Evolutionary conservation across 2,113 vertebrate genomes (phyloP).

Genomic region (Speoplatyrhinus poulsoni): DNA sequence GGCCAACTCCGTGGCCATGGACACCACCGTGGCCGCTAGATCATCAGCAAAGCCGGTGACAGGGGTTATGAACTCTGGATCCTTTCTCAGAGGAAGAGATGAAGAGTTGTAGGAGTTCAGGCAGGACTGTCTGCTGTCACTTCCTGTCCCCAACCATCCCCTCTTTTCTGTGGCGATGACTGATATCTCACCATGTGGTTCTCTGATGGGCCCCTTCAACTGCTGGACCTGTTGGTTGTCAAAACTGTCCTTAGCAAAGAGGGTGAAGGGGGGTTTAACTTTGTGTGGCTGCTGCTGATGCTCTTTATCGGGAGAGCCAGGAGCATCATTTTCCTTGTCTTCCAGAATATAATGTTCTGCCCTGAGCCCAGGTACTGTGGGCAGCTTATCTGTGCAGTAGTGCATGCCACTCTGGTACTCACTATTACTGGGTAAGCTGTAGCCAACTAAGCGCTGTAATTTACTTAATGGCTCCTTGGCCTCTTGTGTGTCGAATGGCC

Average conservation of each 20-base stretch:
- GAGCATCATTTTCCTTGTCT: slow-evolving; percentile 52
- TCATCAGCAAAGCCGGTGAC: slow-evolving; percentile 93
- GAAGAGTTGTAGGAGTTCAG: slow-evolving; percentile 66
- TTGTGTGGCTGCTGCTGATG: slow-evolving; percentile 42
- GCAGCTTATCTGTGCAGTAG: slow-evolving; percentile 50
- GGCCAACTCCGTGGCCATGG: slow-evolving; percentile 98
- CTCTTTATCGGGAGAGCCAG: slow-evolving; percentile 51
- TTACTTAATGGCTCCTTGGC: slow-evolving; percentile 58
- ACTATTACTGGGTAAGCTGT: slow-evolving; percentile 41
- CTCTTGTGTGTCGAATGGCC: slow-evolving; percentile 46
- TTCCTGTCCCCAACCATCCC: slow-evolving; percentile 52
- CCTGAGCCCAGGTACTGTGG: slow-evolving; percentile 35
- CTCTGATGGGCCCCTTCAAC: slow-evolving; percentile 45
- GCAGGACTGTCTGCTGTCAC: slow-evolving; percentile 71
- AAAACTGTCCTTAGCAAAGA: slow-evolving; percentile 49
- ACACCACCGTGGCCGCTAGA: slow-evolving; percentile 92
- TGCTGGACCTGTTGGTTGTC: slow-evolving; percentile 57
- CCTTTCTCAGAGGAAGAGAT: slow-evolving; percentile 68
- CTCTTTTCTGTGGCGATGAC: slow-evolving; percentile 49
- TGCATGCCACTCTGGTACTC: slow-evolving; percentile 41
- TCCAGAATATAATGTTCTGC: slow-evolving; percentile 48
- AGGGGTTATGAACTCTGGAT: slow-evolving; percentile 78
- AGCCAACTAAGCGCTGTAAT: slow-evolving; percentile 50
- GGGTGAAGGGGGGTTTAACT: slow-evolving; percentile 32
- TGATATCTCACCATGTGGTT: slow-evolving; percentile 60